Base-by-base conservation (phyloP, 2,888 invertebrate species). In the Amphiduros pacificus region DNA sequence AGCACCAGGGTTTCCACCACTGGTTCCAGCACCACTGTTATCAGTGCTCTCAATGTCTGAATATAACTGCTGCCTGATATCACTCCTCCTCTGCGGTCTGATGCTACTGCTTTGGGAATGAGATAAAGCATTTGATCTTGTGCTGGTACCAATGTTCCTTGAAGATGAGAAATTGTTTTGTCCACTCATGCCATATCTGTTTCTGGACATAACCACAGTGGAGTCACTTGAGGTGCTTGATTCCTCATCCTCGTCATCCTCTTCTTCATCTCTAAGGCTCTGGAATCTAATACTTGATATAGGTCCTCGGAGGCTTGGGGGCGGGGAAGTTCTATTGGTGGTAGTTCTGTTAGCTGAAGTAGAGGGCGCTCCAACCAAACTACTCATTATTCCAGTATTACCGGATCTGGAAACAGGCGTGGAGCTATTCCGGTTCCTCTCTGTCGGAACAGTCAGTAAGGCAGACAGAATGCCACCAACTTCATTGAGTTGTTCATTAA, bases 401-500 rank as follows among this genome's bases (percentile, higher is more conserved):
- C n/a, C 22, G n/a, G 22, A 20, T 17, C 44, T 5, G 44, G 44
- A 5, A 4, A n/a, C n/a, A 4, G 44, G 44, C 5, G 44, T 11
- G 3, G 58, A 14, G 3, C 48, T 40, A n/a, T n/a, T n/a, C n/a
- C n/a, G n/a, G n/a, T n/a, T n/a, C n/a, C n/a, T n/a, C n/a, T n/a
- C n/a, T 1, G 60, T 40, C 20, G 67, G 67, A 2, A 54, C 50
- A 58, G 29, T 55, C 49, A 67, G 60, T 36, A 68, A 44, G 24
- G 58, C 60, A 17, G 66, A 60, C n/a, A 68, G 59, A 22, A 68
- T 61, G 31, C 52, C 41, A 36, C 67, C 65, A 17, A 68, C 65
- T 51, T 68, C 68, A 41, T 64, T 65, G 24, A 68, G 59, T 55
- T 68, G 68, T 53, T 68, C 68, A 44, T 68, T 67, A 9, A 68